These are phyloP conservation scores for Chelon labrosus DNA, from an alignment of 2,797 vertebrate genomes.

Conservation along the genomic window DNA sequence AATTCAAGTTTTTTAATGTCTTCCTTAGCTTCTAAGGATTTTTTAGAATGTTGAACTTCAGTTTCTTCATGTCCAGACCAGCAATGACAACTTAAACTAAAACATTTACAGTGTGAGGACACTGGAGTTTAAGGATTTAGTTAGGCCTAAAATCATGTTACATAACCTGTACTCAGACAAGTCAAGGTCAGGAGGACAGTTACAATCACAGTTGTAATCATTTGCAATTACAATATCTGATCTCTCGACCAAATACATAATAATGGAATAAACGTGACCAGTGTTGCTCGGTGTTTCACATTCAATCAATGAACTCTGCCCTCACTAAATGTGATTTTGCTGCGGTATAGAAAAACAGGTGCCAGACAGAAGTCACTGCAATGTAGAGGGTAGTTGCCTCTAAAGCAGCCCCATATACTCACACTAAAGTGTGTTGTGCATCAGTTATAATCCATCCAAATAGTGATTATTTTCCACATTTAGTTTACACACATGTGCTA, in stretches of 20 bases:
- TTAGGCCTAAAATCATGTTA: background rate
- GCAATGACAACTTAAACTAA: background rate
- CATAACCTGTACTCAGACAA: background rate
- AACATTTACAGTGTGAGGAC: background rate
- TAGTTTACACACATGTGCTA: slow-evolving; percentile 30
- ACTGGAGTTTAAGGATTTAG: background rate
- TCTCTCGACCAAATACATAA: background rate
- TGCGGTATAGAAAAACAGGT: background rate
- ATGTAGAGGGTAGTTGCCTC: no score
- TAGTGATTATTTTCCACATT: background rate
- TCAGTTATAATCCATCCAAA: no score
- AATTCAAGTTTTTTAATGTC: no score
- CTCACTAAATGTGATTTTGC: background rate
- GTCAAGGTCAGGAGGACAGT: background rate
- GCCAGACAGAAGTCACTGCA: background rate
- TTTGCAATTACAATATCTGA: background rate
- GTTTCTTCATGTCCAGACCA: background rate
- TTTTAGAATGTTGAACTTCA: no score
- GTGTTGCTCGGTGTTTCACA: background rate
- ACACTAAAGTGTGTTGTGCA: background rate
- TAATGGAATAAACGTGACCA: background rate
- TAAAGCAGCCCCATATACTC: background rate
- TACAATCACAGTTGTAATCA: background rate
- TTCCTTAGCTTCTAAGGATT: no score
- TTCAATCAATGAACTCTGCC: background rate